Base-by-base conservation (phyloP, 1,140 invertebrate genomes). In the Elysia chlorotica region DNA sequence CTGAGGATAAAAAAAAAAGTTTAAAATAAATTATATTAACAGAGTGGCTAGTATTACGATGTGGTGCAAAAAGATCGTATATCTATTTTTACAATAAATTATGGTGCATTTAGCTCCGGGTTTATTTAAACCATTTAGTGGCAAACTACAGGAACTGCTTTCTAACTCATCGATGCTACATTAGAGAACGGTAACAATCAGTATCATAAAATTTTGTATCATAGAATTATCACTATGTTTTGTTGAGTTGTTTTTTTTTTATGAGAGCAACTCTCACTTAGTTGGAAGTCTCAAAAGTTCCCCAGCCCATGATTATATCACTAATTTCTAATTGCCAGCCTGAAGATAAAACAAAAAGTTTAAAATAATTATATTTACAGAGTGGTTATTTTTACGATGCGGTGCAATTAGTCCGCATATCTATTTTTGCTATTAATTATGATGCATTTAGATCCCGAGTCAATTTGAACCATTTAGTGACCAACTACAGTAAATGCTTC, bases 271-370 rank as follows among this genome's bases (percentile, higher is more conserved):
- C n/a, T n/a, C n/a, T n/a, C n/a, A n/a, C n/a, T n/a, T n/a, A n/a
- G n/a, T n/a, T n/a, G n/a, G n/a, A n/a, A n/a, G n/a, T n/a, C n/a
- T n/a, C n/a, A n/a, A n/a, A n/a, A n/a, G n/a, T n/a, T n/a, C n/a
- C n/a, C n/a, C n/a, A n/a, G n/a, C n/a, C n/a, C n/a, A n/a, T n/a
- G n/a, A n/a, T n/a, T n/a, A n/a, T n/a, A n/a, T n/a, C n/a, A n/a
- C n/a, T n/a, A n/a, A n/a, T n/a, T n/a, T n/a, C 21, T 96, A 84
- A 87, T 97, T 97, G 1, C 93, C 95, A n/a, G 94, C 86, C 88
- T 90, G 94, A 23, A 95, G 41, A 19, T 5, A n/a, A 59, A 37
- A 28, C 19, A 59, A 23, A 14, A 23, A 23, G 21, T 21, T 41
- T 48, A 2, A 38, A 41, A 2, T 28, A 25, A 38, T 0, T 0